phyloP scores from a whole-genome alignment of 2,113 vertebrate genomes.

The Aix galericulata region DNA sequence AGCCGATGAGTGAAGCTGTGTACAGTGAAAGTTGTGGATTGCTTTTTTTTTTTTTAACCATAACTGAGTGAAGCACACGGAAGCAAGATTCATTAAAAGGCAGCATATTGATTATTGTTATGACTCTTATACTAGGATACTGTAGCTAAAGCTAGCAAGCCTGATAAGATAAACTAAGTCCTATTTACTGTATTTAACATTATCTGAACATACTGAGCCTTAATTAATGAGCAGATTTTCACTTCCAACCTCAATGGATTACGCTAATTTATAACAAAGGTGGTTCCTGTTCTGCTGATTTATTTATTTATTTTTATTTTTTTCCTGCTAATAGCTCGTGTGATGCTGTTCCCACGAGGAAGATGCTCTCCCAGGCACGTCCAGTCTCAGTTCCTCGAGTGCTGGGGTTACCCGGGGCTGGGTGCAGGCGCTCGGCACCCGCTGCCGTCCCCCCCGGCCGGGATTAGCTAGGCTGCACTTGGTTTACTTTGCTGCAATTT shows the following conservation, averaged over 20 bases:
- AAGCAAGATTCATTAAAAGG: constrained; percentile 85
- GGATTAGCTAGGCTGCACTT: constrained; percentile 5
- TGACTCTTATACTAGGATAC: constrained; percentile 78
- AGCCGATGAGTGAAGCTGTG: constrained; percentile 75
- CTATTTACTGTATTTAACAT: constrained; percentile 85
- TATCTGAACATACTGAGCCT: constrained; percentile 80
- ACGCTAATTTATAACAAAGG: constrained; percentile 44
- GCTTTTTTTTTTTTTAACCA: constrained; percentile 56
- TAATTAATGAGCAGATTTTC: constrained; percentile 64
- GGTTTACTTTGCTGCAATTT: constrained; percentile 16
- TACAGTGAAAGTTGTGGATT: constrained; percentile 73
- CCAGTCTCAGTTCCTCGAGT: not conserved
- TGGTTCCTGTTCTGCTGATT: constrained; percentile 31
- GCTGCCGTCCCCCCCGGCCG: not conserved
- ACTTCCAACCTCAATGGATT: constrained; percentile 52
- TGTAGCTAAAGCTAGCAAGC: constrained; percentile 82
- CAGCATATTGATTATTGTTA: constrained; percentile 85
- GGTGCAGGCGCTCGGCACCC: not conserved
- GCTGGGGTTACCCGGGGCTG: not conserved
- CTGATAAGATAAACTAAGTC: constrained; percentile 82
- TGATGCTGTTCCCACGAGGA: constrained; percentile 21
- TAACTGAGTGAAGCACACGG: constrained; percentile 74
- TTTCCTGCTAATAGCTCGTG: constrained; percentile 39
- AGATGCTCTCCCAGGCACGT: constrained; percentile 61
- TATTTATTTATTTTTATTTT: not conserved